phyloP scores from a whole-genome alignment of 2,888 invertebrate genomes.

The Drosophila leonis region DNA sequence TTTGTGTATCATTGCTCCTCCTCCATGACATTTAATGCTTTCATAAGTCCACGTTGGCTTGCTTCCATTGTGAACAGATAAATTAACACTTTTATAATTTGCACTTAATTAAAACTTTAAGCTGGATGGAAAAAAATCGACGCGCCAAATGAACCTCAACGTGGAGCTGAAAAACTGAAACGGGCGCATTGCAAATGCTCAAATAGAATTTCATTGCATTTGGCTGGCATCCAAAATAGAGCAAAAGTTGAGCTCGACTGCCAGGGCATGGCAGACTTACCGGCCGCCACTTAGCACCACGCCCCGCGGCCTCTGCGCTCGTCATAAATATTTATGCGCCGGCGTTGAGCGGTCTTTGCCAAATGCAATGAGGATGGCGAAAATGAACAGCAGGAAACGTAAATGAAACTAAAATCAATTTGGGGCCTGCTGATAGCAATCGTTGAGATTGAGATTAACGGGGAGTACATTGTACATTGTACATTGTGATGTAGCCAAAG shows the following conservation, averaged over 20 bases:
- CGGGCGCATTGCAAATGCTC: conserved; percentile 58
- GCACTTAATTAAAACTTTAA: conserved; percentile 78
- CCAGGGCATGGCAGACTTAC: conserved; percentile 23
- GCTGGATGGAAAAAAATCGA: conserved; percentile 22
- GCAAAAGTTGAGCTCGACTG: conserved; percentile 30
- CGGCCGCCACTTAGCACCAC: conserved; percentile 43
- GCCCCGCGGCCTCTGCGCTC: conserved; percentile 24
- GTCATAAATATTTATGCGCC: conserved; percentile 76
- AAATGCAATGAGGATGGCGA: conserved; percentile 58
- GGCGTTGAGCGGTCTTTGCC: conserved; percentile 50
- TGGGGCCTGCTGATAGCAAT: conserved; percentile 69
- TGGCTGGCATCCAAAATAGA: conserved; percentile 67
- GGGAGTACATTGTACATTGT: conserved; percentile 7
- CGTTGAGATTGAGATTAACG: conserved; percentile 67
- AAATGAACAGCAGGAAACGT: conserved; percentile 65
- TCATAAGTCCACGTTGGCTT: neutral
- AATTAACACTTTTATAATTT: conserved; percentile 73
- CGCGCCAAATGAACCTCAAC: conserved; percentile 44
- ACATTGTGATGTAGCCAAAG: conserved; percentile 30
- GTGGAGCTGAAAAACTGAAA: conserved; percentile 43
- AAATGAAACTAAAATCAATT: conserved; percentile 80
- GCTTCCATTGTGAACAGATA: conserved; percentile 30
- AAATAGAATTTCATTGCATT: conserved; percentile 78
- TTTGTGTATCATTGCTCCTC: neutral
- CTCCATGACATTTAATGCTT: neutral